Conservation (phyloP, 1,140 invertebrate species). For the Ostrea denselamellosa region DNA sequence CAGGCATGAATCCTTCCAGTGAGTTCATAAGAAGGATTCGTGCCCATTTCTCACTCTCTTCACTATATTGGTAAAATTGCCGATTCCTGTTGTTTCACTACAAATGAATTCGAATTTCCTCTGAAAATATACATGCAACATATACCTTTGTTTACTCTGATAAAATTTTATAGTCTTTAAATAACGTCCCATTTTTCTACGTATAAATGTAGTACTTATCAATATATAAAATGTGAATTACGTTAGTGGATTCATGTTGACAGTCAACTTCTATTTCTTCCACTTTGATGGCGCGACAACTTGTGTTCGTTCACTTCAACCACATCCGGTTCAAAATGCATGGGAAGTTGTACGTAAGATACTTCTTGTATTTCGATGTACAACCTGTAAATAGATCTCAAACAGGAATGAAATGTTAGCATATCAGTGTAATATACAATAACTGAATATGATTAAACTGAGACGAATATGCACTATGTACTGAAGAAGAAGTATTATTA, state of each 20-base stretch:
- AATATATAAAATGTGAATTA: not conserved
- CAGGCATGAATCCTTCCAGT: too few relatives aligned
- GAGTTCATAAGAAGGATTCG: too few relatives aligned
- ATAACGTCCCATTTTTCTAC: not conserved
- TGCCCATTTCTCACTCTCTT: too few relatives aligned
- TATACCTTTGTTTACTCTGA: not conserved
- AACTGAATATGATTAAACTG: too few relatives aligned
- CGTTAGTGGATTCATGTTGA: conserved; percentile 7
- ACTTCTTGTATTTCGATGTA: too few relatives aligned
- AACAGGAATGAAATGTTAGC: too few relatives aligned
- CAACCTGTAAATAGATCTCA: too few relatives aligned
- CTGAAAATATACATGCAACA: not conserved
- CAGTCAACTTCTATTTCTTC: not conserved
- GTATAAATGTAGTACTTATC: not conserved
- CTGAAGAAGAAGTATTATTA: too few relatives aligned
- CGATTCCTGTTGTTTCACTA: too few relatives aligned
- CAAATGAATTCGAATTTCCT: not conserved
- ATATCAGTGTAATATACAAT: too few relatives aligned
- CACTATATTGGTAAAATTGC: too few relatives aligned
- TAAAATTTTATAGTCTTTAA: not conserved
- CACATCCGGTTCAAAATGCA: not conserved
- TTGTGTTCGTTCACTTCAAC: not conserved
- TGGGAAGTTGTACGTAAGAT: not conserved
- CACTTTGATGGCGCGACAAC: not conserved
- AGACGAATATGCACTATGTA: too few relatives aligned